Base-by-base conservation (phyloP, 2,797 vertebrate species). In the Argya squamiceps region DNA sequence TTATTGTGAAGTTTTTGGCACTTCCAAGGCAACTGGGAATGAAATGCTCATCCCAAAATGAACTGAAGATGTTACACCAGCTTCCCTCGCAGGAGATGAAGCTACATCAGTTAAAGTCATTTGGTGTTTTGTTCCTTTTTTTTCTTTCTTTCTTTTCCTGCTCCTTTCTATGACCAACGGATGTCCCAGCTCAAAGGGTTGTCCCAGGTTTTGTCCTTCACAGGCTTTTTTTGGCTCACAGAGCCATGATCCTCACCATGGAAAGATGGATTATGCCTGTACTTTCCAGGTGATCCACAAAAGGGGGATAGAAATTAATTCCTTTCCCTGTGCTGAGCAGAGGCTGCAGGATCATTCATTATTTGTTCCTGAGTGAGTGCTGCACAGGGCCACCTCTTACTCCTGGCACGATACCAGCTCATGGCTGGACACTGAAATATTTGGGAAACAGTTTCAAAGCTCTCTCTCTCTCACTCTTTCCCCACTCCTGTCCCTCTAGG, bases 141-240 rank as follows among this genome's bases (percentile, higher is more conserved):
- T 60, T 32, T 59, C 11, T 30, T 21, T 12, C 11, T 71, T 52
- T 71, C 18, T 73, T 86, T 47, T 62, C 4, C n/a, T 70, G 20
- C 24, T 89, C 77, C 47, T 59, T 79, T 74, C 44, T 75, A 1
- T 36, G 29, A 39, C 29, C 2, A 0, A 52, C 0, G 1, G 18
- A 46, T 75, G 27, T 52, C 53, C 26, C 62, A 87, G 23, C 39
- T 41, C 21, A 53, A 81, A 47, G 24, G 8, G 8, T 5, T 84
- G 41, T 89, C 75, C 12, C 34, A 82, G 5, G n/a, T 85, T 88
- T 81, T 79, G 34, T 60, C 59, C 43, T 73, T 79, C 46, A 26
- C 19, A 34, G 12, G 32, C 2, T 71, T 68, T 88, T 78, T 71
- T 56, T 47, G 62, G 10, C 53, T 92, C 32, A 49, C 5, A 64